phyloP scores from a whole-genome alignment of 2,797 vertebrate genomes.

The Mormyrus hasselquistii region DNA sequence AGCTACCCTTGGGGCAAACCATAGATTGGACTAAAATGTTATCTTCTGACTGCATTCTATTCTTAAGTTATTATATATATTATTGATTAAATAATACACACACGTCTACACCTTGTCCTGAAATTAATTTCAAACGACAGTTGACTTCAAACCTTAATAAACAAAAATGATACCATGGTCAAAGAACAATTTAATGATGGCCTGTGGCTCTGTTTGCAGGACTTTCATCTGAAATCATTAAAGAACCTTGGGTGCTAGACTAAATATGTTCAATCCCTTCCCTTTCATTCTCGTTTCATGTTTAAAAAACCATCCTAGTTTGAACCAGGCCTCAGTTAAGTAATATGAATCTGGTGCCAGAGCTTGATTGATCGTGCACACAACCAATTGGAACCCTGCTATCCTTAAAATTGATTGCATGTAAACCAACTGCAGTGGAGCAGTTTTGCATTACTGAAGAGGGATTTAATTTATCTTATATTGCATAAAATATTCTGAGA shows the following conservation, averaged over 20 bases:
- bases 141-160: constrained; percentile 62
- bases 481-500: constrained; percentile 71
- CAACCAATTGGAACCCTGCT: constrained; percentile 71
- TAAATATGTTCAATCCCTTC: constrained; percentile 59
- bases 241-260: constrained; percentile 56
- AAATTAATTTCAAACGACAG: constrained; percentile 49
- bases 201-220: constrained; percentile 60
- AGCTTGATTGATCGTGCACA: constrained; percentile 67
- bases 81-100: constrained; percentile 55
- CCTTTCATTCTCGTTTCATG: constrained; percentile 42
- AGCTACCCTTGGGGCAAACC: background rate
- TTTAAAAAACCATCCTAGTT: constrained; percentile 49
- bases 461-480: constrained; percentile 74
- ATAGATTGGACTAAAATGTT: background rate
- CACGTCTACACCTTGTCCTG: constrained; percentile 43
- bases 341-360: constrained; percentile 66
- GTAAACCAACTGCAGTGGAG: constrained; percentile 65
- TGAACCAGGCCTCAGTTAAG: constrained; percentile 37
- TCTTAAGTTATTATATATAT: constrained; percentile 31
- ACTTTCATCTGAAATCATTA: constrained; percentile 60
- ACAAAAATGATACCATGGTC: constrained; percentile 59
- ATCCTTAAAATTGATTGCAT: constrained; percentile 71
- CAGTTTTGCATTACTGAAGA: constrained; percentile 79
- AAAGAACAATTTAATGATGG: constrained; percentile 61
- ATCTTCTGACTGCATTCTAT: background rate